phyloP scores from a whole-genome alignment of 2,113 vertebrate genomes.

The Menura novaehollandiae region DNA sequence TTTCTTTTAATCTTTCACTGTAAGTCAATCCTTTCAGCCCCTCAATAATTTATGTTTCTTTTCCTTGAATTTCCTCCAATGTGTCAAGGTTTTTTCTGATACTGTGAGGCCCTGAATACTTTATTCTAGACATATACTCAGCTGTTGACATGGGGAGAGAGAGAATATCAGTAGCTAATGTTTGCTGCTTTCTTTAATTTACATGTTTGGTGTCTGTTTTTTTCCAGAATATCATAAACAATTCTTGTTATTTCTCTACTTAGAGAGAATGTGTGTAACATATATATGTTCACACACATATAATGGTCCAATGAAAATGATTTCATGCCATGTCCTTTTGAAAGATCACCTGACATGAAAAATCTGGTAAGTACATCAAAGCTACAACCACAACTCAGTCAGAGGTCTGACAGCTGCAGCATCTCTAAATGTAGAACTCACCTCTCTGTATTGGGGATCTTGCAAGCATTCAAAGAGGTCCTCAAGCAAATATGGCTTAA shows the following conservation, averaged over 20 bases:
- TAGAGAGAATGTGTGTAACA: background rate
- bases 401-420: background rate
- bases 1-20: slow-evolving; percentile 62
- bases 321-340: background rate
- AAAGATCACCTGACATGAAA: background rate
- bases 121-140: slow-evolving; percentile 10
- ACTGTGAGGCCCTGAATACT: background rate
- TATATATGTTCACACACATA: background rate
- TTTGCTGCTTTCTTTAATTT: background rate
- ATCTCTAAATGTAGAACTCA: background rate
- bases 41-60: slow-evolving; percentile 66
- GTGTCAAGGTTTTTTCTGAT: slow-evolving; percentile 22
- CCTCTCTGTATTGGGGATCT: background rate
- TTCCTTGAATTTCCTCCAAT: slow-evolving; percentile 48
- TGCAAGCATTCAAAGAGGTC: background rate
- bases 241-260: background rate
- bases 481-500: background rate
- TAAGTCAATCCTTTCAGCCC: slow-evolving; percentile 44
- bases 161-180: background rate
- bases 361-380: background rate
- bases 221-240: background rate
- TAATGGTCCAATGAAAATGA: background rate
- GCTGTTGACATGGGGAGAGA: background rate
- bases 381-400: background rate
- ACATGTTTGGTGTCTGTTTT: background rate